Evolutionary conservation across 2,888 invertebrate genomes (phyloP).

Genomic region (Habroteleia sp.): DNA sequence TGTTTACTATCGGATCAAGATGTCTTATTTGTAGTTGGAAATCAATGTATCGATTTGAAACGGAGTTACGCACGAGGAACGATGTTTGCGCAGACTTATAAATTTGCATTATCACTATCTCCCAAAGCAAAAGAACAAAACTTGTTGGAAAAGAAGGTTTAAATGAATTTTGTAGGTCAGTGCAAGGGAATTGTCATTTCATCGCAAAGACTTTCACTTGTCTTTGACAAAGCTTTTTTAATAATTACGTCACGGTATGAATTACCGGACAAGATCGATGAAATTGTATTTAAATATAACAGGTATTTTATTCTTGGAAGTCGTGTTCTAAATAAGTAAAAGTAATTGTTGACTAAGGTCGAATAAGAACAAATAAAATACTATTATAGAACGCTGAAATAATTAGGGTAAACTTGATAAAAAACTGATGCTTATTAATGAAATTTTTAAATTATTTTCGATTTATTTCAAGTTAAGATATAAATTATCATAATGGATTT

Average conservation of each 20-base stretch:
- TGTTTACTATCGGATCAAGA: slow-evolving; percentile 31
- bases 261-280: too few species aligned
- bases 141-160: neutral
- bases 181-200: neutral
- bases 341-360: too few species aligned
- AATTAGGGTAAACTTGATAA: too few species aligned
- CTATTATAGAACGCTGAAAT: too few species aligned
- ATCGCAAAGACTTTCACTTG: slow-evolving; percentile 7
- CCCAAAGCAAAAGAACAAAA: neutral
- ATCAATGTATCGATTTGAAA: slow-evolving; percentile 30
- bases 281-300: too few species aligned
- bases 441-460: too few species aligned
- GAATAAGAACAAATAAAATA: too few species aligned
- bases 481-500: too few species aligned
- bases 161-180: slow-evolving; percentile 5
- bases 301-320: too few species aligned
- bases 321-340: too few species aligned
- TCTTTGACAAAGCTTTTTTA: slow-evolving; percentile 1
- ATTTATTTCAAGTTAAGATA: too few species aligned
- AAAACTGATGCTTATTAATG: too few species aligned
- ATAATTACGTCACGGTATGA: neutral
- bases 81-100: slow-evolving; percentile 27
- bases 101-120: slow-evolving; percentile 24
- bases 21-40: slow-evolving; percentile 27
- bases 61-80: slow-evolving; percentile 14